These are phyloP conservation scores for Callocephalon fimbriatum DNA, from an alignment of 2,113 vertebrate species.

Conservation along the genomic window DNA sequence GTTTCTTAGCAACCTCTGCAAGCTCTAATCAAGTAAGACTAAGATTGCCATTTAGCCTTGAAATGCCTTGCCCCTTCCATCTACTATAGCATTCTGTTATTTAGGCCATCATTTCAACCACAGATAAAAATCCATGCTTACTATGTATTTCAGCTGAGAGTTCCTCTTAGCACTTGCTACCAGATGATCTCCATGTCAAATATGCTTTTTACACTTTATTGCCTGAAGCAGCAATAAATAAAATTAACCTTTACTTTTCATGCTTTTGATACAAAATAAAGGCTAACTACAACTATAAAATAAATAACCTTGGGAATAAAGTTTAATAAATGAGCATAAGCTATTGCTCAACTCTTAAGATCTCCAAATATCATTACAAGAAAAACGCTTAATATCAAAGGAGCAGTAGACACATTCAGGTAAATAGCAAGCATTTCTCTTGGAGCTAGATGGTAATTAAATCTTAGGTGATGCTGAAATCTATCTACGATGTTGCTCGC, in stretches of 20 bases:
- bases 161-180: not conserved
- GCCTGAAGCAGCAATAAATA: not conserved
- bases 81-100: constrained; percentile 28
- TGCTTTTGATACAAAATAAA: not conserved
- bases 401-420: not conserved
- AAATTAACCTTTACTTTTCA: not conserved
- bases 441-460: not conserved
- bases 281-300: not conserved
- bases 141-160: not conserved
- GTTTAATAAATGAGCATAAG: not conserved
- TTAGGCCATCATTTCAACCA: not conserved
- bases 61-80: constrained; percentile 46
- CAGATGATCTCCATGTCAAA: not conserved
- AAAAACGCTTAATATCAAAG: not conserved
- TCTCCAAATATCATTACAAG: not conserved
- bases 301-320: not conserved
- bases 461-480: not conserved
- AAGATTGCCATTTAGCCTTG: constrained; percentile 76
- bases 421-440: not conserved
- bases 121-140: not conserved
- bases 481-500: not conserved
- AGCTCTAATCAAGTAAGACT: constrained; percentile 83
- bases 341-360: not conserved
- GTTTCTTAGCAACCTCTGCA: constrained; percentile 89
- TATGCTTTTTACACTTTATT: not conserved